Evolutionary conservation across 2,888 invertebrate genomes (phyloP).

Genomic region (Troglohyphantes excavatus): DNA sequence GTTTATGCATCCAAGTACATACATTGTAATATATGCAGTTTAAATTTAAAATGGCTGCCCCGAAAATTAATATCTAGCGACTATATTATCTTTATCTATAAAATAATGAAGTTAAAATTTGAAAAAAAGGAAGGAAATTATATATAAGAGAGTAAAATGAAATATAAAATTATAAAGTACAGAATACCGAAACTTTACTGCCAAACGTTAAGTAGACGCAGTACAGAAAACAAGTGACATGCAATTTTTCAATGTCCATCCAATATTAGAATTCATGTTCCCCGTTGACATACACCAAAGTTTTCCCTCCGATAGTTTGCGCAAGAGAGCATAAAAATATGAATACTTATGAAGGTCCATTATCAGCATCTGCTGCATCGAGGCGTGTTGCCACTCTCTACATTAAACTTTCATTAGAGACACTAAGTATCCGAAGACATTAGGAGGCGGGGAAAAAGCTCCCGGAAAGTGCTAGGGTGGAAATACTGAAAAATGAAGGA

Average conservation of each 20-base stretch:
- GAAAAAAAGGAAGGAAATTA: no score
- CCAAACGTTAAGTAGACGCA: no score
- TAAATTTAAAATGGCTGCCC: no score
- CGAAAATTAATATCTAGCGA: no score
- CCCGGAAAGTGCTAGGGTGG: conserved; percentile 14
- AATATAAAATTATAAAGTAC: no score
- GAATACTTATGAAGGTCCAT: conserved; percentile 71
- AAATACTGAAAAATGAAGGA: conserved; percentile 29
- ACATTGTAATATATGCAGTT: no score
- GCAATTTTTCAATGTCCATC: background rate
- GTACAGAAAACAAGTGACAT: background rate
- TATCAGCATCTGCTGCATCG: conserved; percentile 75
- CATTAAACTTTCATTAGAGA: conserved; percentile 78
- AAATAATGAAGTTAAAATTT: no score
- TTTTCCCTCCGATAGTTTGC: background rate
- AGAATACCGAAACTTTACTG: no score
- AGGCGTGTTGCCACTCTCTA: conserved; percentile 53
- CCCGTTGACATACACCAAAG: background rate
- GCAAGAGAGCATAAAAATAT: conserved; percentile 20
- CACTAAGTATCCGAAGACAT: conserved; percentile 64
- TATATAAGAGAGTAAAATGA: no score
- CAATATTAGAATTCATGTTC: background rate
- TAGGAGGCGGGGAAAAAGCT: conserved; percentile 47
- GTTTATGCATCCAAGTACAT: no score
- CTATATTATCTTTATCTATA: no score